Percentiles rank a stretch among this genome's conserved stretches.
Evolutionary conservation across 2,797 vertebrate species (phyloP).

Genomic region (Potorous gilbertii): DNA sequence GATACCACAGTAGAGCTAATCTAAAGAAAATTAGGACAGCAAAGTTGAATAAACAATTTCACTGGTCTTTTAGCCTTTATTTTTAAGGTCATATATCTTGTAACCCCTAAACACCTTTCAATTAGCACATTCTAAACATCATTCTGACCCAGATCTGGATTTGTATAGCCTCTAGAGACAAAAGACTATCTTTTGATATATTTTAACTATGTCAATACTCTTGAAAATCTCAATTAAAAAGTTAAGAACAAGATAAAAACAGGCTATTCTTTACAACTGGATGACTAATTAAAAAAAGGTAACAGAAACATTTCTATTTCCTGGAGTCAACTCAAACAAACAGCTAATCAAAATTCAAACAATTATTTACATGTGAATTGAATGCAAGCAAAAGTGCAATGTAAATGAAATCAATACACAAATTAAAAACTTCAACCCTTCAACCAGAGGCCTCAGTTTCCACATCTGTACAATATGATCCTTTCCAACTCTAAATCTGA

Average conservation of each 20-base stretch:
- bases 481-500: background rate
- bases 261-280: background rate
- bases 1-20: conserved; percentile 97
- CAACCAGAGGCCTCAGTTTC: background rate
- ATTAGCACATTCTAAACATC: background rate
- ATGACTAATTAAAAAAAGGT: background rate
- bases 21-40: conserved; percentile 81
- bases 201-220: background rate
- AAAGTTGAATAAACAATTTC: background rate
- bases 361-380: background rate
- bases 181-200: background rate
- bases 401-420: background rate
- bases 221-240: conserved; percentile 20
- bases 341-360: background rate
- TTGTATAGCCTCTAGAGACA: background rate
- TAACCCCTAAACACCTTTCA: background rate
- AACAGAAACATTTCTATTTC: background rate
- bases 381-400: background rate
- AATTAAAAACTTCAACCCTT: background rate
- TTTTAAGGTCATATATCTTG: background rate
- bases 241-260: background rate
- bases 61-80: background rate
- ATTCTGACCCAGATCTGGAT: conserved; percentile 7
- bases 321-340: background rate
- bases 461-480: background rate